Conservation (phyloP, 2,888 invertebrate species). For the Gari tellinella region DNA sequence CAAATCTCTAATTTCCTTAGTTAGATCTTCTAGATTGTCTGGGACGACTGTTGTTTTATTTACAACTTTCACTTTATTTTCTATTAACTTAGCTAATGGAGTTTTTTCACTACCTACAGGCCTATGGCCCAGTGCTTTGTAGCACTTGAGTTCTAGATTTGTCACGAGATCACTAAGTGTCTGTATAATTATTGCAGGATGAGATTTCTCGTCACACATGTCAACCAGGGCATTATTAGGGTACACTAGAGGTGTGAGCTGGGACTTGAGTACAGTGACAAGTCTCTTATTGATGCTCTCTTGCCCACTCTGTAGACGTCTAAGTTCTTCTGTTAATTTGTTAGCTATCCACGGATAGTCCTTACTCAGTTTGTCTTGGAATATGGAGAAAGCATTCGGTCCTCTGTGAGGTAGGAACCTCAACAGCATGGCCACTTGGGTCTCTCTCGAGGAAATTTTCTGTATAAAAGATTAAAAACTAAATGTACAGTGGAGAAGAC, state of each 20-base stretch:
- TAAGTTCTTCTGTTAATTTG: constrained; percentile 57
- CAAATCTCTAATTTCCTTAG: constrained; percentile 50
- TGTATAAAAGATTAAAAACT: constrained; percentile 19
- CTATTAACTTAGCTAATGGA: constrained; percentile 62
- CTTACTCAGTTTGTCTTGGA: constrained; percentile 66
- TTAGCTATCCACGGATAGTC: constrained; percentile 75
- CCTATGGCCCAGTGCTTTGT: constrained; percentile 41
- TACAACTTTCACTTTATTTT: constrained; percentile 56
- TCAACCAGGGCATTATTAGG: constrained; percentile 18
- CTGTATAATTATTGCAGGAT: constrained; percentile 54
- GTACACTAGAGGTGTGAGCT: constrained; percentile 51
- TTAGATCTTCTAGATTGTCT: constrained; percentile 36
- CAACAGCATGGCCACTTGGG: constrained; percentile 66
- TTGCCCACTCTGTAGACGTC: constrained; percentile 54
- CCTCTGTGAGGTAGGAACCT: constrained; percentile 70
- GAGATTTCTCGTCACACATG: constrained; percentile 41
- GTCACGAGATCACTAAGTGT: constrained; percentile 49
- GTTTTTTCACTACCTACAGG: constrained; percentile 37
- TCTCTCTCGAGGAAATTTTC: constrained; percentile 64
- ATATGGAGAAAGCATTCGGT: constrained; percentile 69
- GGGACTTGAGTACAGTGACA: constrained; percentile 30
- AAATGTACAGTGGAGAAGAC: too few relatives aligned
- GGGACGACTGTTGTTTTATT: constrained; percentile 32
- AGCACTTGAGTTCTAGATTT: constrained; percentile 49
- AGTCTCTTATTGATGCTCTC: constrained; percentile 50